A percentile compares a stretch with the other conserved stretches of the same genome.
Evolutionary conservation across 2,888 invertebrate species (phyloP).

Genomic region (Hecatera dysodea): DNA sequence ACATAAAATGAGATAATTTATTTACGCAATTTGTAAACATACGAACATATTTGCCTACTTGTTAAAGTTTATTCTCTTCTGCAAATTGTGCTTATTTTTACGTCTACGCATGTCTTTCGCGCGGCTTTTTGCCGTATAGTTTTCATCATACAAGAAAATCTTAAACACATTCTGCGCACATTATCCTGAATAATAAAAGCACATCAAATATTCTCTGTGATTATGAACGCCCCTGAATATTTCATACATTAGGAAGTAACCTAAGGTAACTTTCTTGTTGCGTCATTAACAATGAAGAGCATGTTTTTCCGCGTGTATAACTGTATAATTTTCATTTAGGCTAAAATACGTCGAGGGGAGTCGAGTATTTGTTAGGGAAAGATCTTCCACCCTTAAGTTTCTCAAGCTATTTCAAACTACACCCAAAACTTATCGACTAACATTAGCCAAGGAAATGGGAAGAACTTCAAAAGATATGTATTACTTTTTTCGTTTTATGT

Average conservation of each 20-base stretch:
- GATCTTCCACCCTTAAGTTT: slow-evolving; percentile 59
- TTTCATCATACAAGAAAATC: slow-evolving; percentile 1
- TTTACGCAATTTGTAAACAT: neutral
- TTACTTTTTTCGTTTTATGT: slow-evolving; percentile 27
- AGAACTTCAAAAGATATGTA: slow-evolving; percentile 37
- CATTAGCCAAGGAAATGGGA: slow-evolving; percentile 28
- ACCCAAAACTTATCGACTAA: slow-evolving; percentile 59
- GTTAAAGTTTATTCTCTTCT: too few relatives aligned
- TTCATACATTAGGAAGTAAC: slow-evolving; percentile 48
- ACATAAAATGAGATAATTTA: neutral
- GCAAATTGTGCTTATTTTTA: neutral
- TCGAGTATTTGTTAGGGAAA: slow-evolving; percentile 68
- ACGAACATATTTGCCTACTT: neutral
- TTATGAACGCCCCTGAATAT: slow-evolving; percentile 55
- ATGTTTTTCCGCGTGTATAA: slow-evolving; percentile 66
- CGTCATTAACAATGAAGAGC: slow-evolving; percentile 59
- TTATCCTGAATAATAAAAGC: slow-evolving; percentile 19
- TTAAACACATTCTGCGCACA: neutral
- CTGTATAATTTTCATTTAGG: slow-evolving; percentile 70
- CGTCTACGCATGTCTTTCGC: neutral
- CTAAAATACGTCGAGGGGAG: slow-evolving; percentile 62
- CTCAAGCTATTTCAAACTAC: slow-evolving; percentile 53
- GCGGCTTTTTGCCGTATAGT: neutral
- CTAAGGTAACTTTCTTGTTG: slow-evolving; percentile 48
- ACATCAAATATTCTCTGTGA: slow-evolving; percentile 28